Base-by-base conservation (phyloP, 2,888 invertebrate species). In the Troides helena region DNA sequence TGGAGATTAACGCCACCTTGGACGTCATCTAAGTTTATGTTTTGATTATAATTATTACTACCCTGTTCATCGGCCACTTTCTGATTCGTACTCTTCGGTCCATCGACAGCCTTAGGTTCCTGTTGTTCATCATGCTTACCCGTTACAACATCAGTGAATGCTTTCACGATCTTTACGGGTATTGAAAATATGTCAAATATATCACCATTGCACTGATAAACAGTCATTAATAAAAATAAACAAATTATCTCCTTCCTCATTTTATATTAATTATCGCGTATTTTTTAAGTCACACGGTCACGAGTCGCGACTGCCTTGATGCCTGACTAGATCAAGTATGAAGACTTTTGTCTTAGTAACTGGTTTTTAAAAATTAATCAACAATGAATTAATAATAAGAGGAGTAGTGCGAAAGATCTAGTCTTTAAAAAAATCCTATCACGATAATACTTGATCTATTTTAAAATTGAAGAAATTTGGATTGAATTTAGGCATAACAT, bases 11-110 rank as follows among this genome's bases (percentile, higher is more conserved):
- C 18, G 1, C 46, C 39, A 3, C 68, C 68, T 10, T 50, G 59
- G 39, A 63, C 60, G 5, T 64, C 53, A 25, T 68, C 59, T 57
- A 68, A 36, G 17, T 68, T 68, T 39, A 68, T 0, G 53, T 69
- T 69, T 36, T 65, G 65, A 18, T 69, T 69, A 39, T 30, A 69
- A 57, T 65, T 69, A 14, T 69, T 65, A 30, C 39, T 43, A 18
- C 68, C 68, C 59, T 68, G 68, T 59, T 68, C 43, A n/a, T 65
- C 65, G 1, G 69, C 65, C 14, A 69, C 25, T 43, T 69, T 69
- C 69, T 65, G 69, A 7, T 56, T 23, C 0, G 17, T 23, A 17
- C 46, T 23, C n/a, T 5, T 56, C 62, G 62, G 62, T 21, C 36
- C 62, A 17, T 23, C n/a, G 2, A 53, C 36, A n/a, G 53, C 53